Evolutionary conservation across 2,797 vertebrate species (phyloP).

Genomic region (Neopelma chrysocephalum): DNA sequence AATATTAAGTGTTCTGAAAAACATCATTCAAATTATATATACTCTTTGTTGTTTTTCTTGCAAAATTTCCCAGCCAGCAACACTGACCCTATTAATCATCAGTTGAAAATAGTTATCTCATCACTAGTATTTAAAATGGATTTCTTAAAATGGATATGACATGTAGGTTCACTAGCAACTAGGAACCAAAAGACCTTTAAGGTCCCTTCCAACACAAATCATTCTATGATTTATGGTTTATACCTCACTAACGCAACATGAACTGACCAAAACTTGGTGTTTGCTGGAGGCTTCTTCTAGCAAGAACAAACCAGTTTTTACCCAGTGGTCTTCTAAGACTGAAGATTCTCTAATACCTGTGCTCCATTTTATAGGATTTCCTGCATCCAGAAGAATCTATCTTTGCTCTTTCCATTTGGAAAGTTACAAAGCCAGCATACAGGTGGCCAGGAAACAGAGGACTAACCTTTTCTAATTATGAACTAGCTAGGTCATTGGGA

Average conservation of each 20-base stretch:
- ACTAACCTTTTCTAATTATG: slow-evolving; percentile 37
- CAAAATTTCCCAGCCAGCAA: not conserved
- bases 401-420: slow-evolving; percentile 9
- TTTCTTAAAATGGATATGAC: not conserved
- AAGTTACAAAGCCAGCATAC: slow-evolving; percentile 21
- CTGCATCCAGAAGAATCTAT: not conserved
- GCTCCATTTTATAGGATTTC: not conserved
- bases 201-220: not conserved
- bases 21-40: not conserved
- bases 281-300: not conserved
- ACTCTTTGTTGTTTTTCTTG: not conserved
- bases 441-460: slow-evolving; percentile 52
- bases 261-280: not conserved
- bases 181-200: not conserved
- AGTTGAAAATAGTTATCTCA: not conserved
- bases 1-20: not conserved
- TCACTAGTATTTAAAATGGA: not conserved
- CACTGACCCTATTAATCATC: not conserved
- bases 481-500: not conserved
- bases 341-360: not conserved
- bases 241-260: not conserved
- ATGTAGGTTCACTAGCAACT: not conserved
- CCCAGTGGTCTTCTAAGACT: not conserved
- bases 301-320: not conserved
- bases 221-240: not conserved